phyloP scores from a whole-genome alignment of 2,113 vertebrate species.

The Gymnobelideus leadbeateri region DNA sequence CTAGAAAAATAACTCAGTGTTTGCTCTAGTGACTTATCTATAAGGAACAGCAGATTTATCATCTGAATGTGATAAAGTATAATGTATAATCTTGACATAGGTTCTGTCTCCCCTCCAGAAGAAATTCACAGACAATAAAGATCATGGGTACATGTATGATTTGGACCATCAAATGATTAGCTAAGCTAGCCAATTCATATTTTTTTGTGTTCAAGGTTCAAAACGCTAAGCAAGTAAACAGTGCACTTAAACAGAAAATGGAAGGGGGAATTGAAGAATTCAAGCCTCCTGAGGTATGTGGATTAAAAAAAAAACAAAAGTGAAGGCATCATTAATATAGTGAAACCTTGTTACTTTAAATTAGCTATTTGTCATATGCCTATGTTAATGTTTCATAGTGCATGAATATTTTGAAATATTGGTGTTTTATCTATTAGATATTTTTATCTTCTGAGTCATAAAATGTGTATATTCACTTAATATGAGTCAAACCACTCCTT shows the following conservation, averaged over 20 bases:
- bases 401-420: slow-evolving; percentile 22
- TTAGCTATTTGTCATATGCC: background rate
- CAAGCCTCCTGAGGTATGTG: slow-evolving; percentile 93
- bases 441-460: slow-evolving; percentile 52
- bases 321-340: background rate
- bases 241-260: slow-evolving; percentile 96
- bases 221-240: slow-evolving; percentile 99
- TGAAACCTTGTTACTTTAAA: slow-evolving; percentile 17
- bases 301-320: background rate
- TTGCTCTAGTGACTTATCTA: background rate
- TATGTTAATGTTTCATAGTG: slow-evolving; percentile 8
- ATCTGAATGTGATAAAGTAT: background rate
- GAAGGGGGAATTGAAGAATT: slow-evolving; percentile 95
- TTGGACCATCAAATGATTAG: slow-evolving; percentile 29
- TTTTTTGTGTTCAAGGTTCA: slow-evolving; percentile 92
- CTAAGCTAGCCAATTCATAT: slow-evolving; percentile 32
- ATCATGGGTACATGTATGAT: background rate
- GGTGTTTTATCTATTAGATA: background rate
- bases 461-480: slow-evolving; percentile 27
- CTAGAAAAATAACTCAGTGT: background rate
- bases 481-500: background rate
- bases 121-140: background rate
- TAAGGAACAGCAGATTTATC: background rate
- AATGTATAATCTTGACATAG: background rate
- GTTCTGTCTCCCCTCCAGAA: background rate